Base-by-base conservation (phyloP, 2,113 vertebrate genomes). In the Globicephala melas region DNA sequence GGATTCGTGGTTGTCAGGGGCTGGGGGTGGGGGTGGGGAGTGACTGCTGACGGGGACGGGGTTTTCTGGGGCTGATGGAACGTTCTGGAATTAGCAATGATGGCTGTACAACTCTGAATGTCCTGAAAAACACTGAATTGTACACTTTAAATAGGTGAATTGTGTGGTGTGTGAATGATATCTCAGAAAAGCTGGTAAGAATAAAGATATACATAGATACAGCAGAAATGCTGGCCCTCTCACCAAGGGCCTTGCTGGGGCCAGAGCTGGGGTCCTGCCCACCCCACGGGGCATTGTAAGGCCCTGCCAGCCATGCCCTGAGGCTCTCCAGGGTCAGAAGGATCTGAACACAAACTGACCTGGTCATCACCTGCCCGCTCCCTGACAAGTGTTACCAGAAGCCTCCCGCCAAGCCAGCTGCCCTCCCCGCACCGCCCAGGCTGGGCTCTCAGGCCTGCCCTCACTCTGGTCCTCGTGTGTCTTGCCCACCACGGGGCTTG, bases 1-100 rank as follows among this genome's bases (percentile, higher is more conserved):
- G 41, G 6, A 41, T 41, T 7, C 41, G 41, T 41, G 41, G 41
- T 41, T 41, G 41, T 41, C 20, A 13, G 44, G 28, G 33, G 8
- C 7, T 20, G 28, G 38, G 53, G 1, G 6, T n/a, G 15, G 33
- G 41, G 5, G 0, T 1, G 6, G 21, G 31, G 12, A 26, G n/a
- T 36, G 62, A 53, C 25, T 18, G 21, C 38, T 26, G 7, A 26
- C 6, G 79, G 1, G 7, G n/a, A 23, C 0, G 0, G 12, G 67
- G 41, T 31, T 67, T 70, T 63, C 2, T n/a, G 4, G 47, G 17
- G 33, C 25, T 38, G 33, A 84, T 3, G 5, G 77, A 44, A 58
- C 28, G 25, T 89, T 77, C 76, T 41, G 3, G 38, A 87, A 65
- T 10, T 63, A 31, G 47, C 33, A 5, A 12, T 10, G 26, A 55